A percentile compares a stretch with the other conserved stretches of the same genome.
phyloP scores from a whole-genome alignment of 2,113 vertebrate species.

The Mormyrus iriodes region DNA sequence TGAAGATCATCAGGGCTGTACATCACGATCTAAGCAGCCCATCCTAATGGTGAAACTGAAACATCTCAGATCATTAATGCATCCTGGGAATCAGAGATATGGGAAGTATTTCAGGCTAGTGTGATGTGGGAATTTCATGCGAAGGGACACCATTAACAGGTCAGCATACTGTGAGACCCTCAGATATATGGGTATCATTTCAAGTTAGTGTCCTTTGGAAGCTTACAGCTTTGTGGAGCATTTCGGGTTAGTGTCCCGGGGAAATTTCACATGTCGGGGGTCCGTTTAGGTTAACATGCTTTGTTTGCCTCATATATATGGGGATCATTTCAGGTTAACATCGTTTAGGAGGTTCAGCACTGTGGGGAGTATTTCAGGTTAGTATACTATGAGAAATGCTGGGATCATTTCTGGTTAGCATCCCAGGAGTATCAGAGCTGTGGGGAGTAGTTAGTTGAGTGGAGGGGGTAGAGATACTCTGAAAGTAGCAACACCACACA shows the following conservation, averaged over 20 bases:
- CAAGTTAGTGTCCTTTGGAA: background rate
- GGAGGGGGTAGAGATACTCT: background rate
- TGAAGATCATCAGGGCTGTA: background rate
- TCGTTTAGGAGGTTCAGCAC: background rate
- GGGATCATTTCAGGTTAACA: background rate
- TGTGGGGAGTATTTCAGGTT: background rate
- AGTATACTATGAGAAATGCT: background rate
- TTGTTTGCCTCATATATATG: background rate
- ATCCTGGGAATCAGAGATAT: background rate
- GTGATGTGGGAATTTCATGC: background rate
- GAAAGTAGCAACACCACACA: background rate
- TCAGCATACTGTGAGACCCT: background rate
- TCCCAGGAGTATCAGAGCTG: background rate
- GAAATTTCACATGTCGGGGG: background rate
- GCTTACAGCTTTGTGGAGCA: background rate
- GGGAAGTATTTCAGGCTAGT: background rate
- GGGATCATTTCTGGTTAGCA: background rate
- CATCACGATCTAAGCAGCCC: background rate
- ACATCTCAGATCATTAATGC: background rate
- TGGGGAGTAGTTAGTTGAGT: background rate
- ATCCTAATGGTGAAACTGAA: background rate
- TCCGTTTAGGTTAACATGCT: background rate
- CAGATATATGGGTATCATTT: background rate
- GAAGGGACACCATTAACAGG: background rate
- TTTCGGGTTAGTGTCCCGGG: background rate